A percentile compares a stretch with the other conserved stretches of the same genome.
These are phyloP conservation scores for Fratercula arctica DNA, from an alignment of 2,797 vertebrate genomes.

Conservation along the genomic window DNA sequence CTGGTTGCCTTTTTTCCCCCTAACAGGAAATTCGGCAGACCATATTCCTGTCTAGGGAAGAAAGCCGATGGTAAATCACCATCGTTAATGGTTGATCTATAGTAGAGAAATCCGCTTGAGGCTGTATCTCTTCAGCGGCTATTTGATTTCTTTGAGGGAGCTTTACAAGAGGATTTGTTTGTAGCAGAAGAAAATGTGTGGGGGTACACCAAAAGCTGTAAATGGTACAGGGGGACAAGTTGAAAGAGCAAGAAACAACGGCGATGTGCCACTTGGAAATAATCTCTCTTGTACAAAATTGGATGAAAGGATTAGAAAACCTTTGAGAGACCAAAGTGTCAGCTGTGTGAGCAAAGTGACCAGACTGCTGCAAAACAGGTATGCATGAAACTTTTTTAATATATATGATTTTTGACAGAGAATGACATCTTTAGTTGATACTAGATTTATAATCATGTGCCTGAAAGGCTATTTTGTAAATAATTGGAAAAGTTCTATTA, in stretches of 20 bases:
- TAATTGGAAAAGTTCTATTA: not conserved
- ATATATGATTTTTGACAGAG: not conserved
- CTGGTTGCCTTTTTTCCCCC: not conserved
- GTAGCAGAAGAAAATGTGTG: slow-evolving; percentile 72
- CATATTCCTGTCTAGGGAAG: not conserved
- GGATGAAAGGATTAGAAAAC: slow-evolving; percentile 48
- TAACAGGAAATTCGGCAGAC: not conserved
- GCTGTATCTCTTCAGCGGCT: not conserved
- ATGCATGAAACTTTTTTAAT: slow-evolving; percentile 29
- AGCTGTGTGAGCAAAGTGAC: not conserved
- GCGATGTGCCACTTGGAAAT: not conserved
- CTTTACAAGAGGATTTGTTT: not conserved
- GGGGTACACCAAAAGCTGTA: slow-evolving; percentile 66
- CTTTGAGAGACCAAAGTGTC: not conserved
- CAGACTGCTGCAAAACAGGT: slow-evolving; percentile 65
- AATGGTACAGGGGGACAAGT: not conserved
- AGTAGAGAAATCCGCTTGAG: not conserved
- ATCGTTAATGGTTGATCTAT: not conserved
- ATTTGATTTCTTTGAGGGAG: slow-evolving; percentile 13
- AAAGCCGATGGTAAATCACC: not conserved
- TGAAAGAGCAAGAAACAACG: slow-evolving; percentile 9
- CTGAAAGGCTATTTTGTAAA: not conserved
- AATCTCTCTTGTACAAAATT: slow-evolving; percentile 26
- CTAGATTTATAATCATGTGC: not conserved
- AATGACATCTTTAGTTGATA: not conserved